phyloP scores from a whole-genome alignment of 1,140 invertebrate genomes.

The Metaphire vulgaris region DNA sequence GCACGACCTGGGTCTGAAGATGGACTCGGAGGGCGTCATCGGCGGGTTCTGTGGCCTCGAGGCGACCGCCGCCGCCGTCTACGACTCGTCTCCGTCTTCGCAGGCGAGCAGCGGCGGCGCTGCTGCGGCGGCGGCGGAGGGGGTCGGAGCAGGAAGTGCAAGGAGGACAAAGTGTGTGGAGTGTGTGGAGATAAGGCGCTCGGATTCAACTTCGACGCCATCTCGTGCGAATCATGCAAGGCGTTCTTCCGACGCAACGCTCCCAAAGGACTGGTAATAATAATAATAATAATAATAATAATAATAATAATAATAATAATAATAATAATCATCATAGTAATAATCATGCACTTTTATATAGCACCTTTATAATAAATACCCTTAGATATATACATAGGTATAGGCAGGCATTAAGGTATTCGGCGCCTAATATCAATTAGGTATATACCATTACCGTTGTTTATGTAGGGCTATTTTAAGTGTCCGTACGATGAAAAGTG shows the following conservation, averaged over 20 bases:
- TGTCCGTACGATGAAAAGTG: too few relatives aligned
- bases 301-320: too few relatives aligned
- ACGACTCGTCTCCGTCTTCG: neutral
- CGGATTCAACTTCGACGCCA: constrained; percentile 94
- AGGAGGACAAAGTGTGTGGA: constrained; percentile 52
- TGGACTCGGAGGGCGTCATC: neutral
- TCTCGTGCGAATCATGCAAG: constrained; percentile 96
- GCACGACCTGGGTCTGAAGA: neutral
- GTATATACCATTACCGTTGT: too few relatives aligned
- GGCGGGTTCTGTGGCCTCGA: neutral
- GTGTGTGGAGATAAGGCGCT: constrained; percentile 87
- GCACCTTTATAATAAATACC: too few relatives aligned
- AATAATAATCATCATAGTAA: too few relatives aligned
- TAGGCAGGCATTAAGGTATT: too few relatives aligned
- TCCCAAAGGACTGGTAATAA: constrained; percentile 75
- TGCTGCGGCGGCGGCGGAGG: too few relatives aligned
- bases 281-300: too few relatives aligned
- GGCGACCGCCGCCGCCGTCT: neutral
- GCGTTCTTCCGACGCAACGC: constrained; percentile 95
- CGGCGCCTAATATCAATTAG: too few relatives aligned
- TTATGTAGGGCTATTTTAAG: too few relatives aligned
- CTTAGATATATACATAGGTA: too few relatives aligned
- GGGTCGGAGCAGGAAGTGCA: constrained; percentile 39
- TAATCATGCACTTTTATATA: too few relatives aligned
- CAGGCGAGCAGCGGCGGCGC: neutral